phyloP scores from a whole-genome alignment of 2,797 vertebrate species.

The Hoplostethus atlanticus region DNA sequence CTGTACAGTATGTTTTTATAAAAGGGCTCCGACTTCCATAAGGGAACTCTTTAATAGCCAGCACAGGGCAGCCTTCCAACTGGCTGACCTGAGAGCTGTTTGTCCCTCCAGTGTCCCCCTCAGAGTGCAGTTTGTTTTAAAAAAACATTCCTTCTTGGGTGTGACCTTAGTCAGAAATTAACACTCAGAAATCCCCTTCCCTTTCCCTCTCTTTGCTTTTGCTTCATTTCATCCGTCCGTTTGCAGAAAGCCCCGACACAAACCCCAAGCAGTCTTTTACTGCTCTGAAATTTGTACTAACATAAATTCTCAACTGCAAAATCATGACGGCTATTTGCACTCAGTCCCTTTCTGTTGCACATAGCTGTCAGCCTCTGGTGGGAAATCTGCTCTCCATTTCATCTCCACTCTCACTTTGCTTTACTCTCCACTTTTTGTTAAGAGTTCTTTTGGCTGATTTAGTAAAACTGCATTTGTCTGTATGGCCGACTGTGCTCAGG shows the following conservation, averaged over 20 bases:
- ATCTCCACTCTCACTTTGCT: constrained; percentile 14
- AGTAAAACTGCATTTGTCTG: constrained; percentile 42
- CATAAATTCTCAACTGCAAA: neutral
- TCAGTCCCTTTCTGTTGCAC: neutral
- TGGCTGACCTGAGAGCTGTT: no score
- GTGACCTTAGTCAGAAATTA: neutral
- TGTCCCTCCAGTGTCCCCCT: no score
- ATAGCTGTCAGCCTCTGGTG: constrained; percentile 18
- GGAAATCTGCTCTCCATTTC: constrained; percentile 40
- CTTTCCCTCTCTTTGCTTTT: no score
- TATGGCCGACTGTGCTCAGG: constrained; percentile 41
- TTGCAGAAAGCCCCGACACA: no score
- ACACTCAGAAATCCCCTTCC: neutral
- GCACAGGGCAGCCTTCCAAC: no score
- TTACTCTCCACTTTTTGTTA: constrained; percentile 14
- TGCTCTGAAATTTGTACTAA: neutral
- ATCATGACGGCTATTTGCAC: constrained; percentile 10
- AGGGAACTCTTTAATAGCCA: no score
- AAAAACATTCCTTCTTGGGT: neutral
- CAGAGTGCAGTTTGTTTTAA: no score
- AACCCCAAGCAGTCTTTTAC: neutral
- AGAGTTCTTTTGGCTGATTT: constrained; percentile 38
- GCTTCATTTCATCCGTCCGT: no score
- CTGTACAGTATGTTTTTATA: no score
- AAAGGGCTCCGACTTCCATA: neutral